Conservation (phyloP, 1,140 invertebrate genomes). For the Himalopsyche phryganea region DNA sequence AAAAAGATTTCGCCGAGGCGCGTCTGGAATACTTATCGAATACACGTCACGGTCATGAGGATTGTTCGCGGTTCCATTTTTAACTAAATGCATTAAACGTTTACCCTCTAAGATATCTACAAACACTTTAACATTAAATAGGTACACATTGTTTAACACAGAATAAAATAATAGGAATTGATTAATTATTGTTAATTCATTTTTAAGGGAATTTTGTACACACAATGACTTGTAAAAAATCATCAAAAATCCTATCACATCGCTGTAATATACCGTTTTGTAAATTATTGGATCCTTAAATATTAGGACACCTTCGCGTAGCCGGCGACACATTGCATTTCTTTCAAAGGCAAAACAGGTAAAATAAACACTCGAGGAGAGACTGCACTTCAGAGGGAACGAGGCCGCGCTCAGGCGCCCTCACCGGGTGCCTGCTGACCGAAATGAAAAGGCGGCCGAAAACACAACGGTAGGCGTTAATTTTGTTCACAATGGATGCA, state of each 20-base stretch:
- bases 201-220: constrained; percentile 35
- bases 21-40: constrained; percentile 4
- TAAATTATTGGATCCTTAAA: constrained; percentile 32
- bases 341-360: constrained; percentile 2
- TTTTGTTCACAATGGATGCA: constrained; percentile 27
- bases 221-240: constrained; percentile 35
- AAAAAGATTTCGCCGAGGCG: not conserved
- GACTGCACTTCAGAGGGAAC: no score
- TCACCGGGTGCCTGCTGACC: not conserved
- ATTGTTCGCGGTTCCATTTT: constrained; percentile 30
- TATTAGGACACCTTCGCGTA: constrained; percentile 20
- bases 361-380: no score
- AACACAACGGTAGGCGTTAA: constrained; percentile 10
- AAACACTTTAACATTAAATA: constrained; percentile 30
- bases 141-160: constrained; percentile 32
- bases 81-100: constrained; percentile 28
- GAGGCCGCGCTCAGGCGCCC: not conserved
- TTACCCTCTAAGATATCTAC: constrained; percentile 26
- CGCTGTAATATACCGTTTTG: constrained; percentile 27
- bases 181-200: constrained; percentile 31
- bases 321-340: constrained; percentile 10
- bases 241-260: constrained; percentile 34
- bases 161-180: constrained; percentile 33
- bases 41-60: constrained; percentile 27
- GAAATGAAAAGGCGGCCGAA: no score